These are phyloP conservation scores for Tor tambroides DNA, from an alignment of 2,113 vertebrate genomes.

Conservation along the genomic window DNA sequence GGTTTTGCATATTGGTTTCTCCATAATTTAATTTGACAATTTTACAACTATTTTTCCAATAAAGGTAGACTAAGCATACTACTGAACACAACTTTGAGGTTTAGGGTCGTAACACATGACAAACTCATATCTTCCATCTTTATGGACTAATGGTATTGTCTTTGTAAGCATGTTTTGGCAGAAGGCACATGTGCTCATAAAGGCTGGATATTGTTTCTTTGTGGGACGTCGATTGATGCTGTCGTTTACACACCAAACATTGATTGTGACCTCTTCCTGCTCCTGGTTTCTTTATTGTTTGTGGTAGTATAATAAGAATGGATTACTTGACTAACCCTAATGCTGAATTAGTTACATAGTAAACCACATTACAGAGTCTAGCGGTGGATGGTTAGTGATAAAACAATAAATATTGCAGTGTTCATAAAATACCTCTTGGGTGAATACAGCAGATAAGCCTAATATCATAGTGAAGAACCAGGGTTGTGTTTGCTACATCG, in stretches of 20 bases:
- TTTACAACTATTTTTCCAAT: not conserved
- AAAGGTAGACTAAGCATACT: not conserved
- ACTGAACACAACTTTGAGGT: not conserved
- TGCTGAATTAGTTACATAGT: slow-evolving; percentile 55
- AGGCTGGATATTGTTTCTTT: slow-evolving; percentile 40
- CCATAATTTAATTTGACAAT: too few relatives aligned
- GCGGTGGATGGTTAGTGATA: slow-evolving; percentile 38
- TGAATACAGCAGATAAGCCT: slow-evolving; percentile 2
- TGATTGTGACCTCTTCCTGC: slow-evolving; percentile 46
- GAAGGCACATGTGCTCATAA: slow-evolving; percentile 34
- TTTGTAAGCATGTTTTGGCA: slow-evolving; percentile 39
- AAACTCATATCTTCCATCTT: slow-evolving; percentile 10
- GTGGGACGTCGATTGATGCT: slow-evolving; percentile 48
- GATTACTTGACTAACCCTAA: slow-evolving; percentile 45
- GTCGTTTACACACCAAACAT: slow-evolving; percentile 45
- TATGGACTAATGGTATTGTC: slow-evolving; percentile 30
- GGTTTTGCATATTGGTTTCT: not conserved
- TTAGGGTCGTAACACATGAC: not conserved
- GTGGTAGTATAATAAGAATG: slow-evolving; percentile 55
- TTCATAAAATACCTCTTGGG: slow-evolving; percentile 40
- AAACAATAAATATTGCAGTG: slow-evolving; percentile 44
- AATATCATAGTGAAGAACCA: slow-evolving; percentile 1
- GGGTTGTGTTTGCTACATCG: not conserved
- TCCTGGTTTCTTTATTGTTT: slow-evolving; percentile 53
- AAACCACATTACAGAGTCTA: slow-evolving; percentile 49